These are phyloP conservation scores for Micrasema longulum DNA, from an alignment of 1,140 invertebrate species.

Conservation along the genomic window DNA sequence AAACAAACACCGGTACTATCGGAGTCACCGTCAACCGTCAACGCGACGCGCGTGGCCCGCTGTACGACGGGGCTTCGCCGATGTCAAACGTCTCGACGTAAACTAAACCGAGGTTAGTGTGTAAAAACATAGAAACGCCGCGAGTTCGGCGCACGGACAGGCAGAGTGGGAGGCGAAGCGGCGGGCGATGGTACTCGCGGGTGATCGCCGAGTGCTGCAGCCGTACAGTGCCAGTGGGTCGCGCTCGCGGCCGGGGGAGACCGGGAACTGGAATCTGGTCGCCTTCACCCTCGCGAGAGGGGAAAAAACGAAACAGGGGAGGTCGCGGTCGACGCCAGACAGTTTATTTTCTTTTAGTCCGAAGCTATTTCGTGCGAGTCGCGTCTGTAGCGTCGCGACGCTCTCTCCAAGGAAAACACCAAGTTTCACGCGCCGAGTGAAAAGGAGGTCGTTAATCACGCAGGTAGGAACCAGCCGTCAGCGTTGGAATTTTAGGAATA, in stretches of 20 bases:
- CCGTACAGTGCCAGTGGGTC: neutral
- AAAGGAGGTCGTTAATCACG: constrained; percentile 3
- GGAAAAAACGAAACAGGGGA: constrained; percentile 31
- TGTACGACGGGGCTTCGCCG: neutral
- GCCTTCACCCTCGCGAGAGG: neutral
- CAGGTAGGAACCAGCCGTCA: neutral
- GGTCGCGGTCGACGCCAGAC: constrained; percentile 18
- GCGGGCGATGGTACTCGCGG: neutral
- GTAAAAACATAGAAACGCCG: constrained; percentile 25
- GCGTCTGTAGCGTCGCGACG: constrained; percentile 4
- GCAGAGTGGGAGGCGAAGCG: constrained; percentile 5
- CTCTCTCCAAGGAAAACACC: neutral
- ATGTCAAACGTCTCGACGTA: constrained; percentile 26
- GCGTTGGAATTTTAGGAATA: neutral
- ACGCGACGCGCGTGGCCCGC: neutral
- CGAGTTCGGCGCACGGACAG: neutral
- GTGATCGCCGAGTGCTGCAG: constrained; percentile 5
- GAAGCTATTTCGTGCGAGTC: constrained; percentile 37
- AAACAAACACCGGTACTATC: constrained; percentile 16
- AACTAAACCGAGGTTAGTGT: constrained; percentile 8
- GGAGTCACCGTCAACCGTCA: constrained; percentile 9
- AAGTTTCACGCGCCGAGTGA: neutral
- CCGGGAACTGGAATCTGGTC: neutral
- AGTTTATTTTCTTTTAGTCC: constrained; percentile 32
- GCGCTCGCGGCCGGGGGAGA: neutral